phyloP scores from a whole-genome alignment of 2,113 vertebrate species.

The Erythrocercus mccallii region DNA sequence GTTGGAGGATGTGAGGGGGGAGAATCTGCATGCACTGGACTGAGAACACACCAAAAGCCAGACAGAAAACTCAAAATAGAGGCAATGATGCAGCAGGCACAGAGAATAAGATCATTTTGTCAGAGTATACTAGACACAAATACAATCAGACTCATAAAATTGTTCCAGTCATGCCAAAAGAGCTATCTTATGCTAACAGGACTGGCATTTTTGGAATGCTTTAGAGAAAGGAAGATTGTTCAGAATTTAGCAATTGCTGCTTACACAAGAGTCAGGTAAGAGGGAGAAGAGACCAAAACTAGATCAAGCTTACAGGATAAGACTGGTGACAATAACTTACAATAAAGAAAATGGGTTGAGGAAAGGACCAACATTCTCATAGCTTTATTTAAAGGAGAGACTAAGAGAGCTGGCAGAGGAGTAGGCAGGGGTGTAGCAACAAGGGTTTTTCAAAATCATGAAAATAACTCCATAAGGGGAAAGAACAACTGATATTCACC shows the following conservation, averaged over 20 bases:
- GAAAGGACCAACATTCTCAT: not conserved
- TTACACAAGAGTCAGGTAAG: not conserved
- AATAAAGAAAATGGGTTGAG: not conserved
- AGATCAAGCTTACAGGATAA: not conserved
- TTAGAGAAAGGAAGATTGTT: not conserved
- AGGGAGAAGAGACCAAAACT: not conserved
- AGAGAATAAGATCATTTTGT: not conserved
- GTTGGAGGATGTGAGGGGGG: rapidly evolving
- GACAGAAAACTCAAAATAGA: not conserved
- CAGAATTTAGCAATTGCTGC: not conserved
- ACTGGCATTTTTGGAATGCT: not conserved
- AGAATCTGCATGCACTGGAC: not conserved
- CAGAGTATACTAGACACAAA: not conserved
- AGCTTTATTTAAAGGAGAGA: not conserved
- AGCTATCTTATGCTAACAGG: not conserved
- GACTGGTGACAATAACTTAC: not conserved
- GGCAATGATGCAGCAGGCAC: not conserved
- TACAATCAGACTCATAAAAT: not conserved
- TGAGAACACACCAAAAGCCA: not conserved
- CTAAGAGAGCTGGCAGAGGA: not conserved
- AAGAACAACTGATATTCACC: not conserved
- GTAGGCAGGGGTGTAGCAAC: not conserved
- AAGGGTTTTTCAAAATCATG: not conserved
- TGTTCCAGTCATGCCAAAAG: not conserved
- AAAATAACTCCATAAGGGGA: not conserved